Evolutionary conservation across 1,140 invertebrate species (phyloP), one percentile per base, ranked within the genome.

Genomic region (fruit fly (Drosophila melanogaster)): DNA sequence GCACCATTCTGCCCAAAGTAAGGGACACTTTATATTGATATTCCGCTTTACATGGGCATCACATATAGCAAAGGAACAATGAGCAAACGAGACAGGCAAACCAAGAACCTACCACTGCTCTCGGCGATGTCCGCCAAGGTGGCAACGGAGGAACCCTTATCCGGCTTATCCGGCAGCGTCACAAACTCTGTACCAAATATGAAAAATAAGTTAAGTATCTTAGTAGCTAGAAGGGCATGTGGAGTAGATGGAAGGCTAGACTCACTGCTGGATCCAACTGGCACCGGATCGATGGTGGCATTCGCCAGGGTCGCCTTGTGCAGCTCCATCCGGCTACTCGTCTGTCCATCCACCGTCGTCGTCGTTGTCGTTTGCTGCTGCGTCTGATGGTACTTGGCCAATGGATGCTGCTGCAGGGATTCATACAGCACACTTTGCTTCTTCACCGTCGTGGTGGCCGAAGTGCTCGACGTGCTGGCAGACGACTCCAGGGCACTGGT

Each of bases 261-360:
- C 56, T 58, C 24, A 65, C 85, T 87, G 41, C 22, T 67, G 24
- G 47, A 0, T 33, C n/a, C 44, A 15, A 24, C 47, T 3, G 67
- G 62, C 6, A 67, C 15, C 35, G 79, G 72, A 44, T 85, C 81
- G 51, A 71, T 85, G 41, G 81, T 92, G 49, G 90, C 73, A 38
- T 87, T 89, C 4, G 90, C 90, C 40, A 92, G 61, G 44, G 81
- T 91, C 17, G 90, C 90, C 65, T 92, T 92, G 65, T 92, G 84
- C 43, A 92, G 54, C 47, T 92, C 90, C 90, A 92, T 92, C 11
- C 87, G 81, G 24, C 80, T 89, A 50, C 60, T 79, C n/a, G 64
- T 67, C 33, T 89, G 87, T 0, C 90, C 90, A 44, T 91, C 90
- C 12, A 91, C 90, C 37, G 70, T 54, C 6, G 57, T 24, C 11